These are phyloP conservation scores for Nephrotoma guestfalica DNA, from an alignment of 2,888 invertebrate genomes.

Conservation along the genomic window DNA sequence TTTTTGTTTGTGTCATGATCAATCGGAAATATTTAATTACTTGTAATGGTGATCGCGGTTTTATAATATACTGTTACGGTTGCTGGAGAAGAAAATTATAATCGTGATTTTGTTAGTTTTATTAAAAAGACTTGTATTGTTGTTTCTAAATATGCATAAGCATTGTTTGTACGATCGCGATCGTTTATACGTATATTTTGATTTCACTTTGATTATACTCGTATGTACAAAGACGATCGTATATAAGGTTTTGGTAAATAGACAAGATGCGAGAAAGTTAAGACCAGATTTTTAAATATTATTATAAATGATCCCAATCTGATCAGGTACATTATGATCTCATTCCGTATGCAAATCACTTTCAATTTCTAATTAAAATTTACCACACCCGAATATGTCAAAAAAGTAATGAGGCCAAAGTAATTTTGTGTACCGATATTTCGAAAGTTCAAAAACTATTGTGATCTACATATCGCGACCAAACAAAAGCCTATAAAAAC, in stretches of 20 bases:
- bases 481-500: not conserved
- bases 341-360: not conserved
- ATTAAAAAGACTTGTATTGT: not conserved
- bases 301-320: not conserved
- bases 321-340: not conserved
- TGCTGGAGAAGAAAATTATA: not conserved
- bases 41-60: not conserved
- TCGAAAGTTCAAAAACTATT: not conserved
- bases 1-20: not conserved
- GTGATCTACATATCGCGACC: not conserved
- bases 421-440: not conserved
- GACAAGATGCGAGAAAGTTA: not conserved
- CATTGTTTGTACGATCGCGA: not conserved
- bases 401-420: not conserved
- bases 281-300: not conserved
- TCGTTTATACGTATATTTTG: not conserved
- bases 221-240: not conserved
- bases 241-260: not conserved
- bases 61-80: not conserved
- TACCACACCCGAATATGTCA: not conserved
- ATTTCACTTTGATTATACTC: not conserved
- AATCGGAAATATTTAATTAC: not conserved
- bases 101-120: not conserved
- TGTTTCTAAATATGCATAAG: not conserved
- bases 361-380: not conserved